Conservation (phyloP, 2,888 invertebrate species). For the Cheilosia vernalis region DNA sequence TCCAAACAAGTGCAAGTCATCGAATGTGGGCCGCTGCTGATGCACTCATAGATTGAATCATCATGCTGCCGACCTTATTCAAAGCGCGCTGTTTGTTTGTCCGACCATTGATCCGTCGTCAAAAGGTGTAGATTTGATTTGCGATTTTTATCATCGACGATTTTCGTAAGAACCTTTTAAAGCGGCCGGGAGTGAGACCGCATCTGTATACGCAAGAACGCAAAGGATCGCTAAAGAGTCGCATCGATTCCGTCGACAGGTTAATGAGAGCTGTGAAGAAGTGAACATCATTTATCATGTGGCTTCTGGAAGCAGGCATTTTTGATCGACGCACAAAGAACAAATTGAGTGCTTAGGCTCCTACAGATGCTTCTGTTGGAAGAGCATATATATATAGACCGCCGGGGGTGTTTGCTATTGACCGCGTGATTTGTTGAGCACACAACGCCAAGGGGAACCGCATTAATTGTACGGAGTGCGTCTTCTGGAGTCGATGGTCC, state of each 20-base stretch:
- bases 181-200: background rate
- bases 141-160: conserved; percentile 72
- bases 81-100: conserved; percentile 38
- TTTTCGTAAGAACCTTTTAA: conserved; percentile 63
- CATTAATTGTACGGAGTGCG: too few relatives aligned
- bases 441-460: background rate
- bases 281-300: conserved; percentile 57
- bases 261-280: conserved; percentile 61
- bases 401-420: conserved; percentile 28
- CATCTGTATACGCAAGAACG: conserved; percentile 17
- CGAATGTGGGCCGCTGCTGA: conserved; percentile 67
- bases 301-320: conserved; percentile 31
- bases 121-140: conserved; percentile 66
- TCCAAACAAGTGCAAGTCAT: conserved; percentile 63
- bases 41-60: conserved; percentile 68
- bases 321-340: conserved; percentile 59
- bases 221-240: conserved; percentile 36
- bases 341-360: conserved; percentile 57
- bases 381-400: conserved; percentile 5
- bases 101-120: conserved; percentile 52
- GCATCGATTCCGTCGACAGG: conserved; percentile 64
- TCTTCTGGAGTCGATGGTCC: too few relatives aligned
- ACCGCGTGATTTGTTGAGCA: conserved; percentile 11
- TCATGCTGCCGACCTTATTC: conserved; percentile 35
- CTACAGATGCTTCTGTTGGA: conserved; percentile 59